Percentiles rank a stretch among this genome's conserved stretches.
phyloP scores from a whole-genome alignment of 2,797 vertebrate genomes.

The Adelosebastes latens region DNA sequence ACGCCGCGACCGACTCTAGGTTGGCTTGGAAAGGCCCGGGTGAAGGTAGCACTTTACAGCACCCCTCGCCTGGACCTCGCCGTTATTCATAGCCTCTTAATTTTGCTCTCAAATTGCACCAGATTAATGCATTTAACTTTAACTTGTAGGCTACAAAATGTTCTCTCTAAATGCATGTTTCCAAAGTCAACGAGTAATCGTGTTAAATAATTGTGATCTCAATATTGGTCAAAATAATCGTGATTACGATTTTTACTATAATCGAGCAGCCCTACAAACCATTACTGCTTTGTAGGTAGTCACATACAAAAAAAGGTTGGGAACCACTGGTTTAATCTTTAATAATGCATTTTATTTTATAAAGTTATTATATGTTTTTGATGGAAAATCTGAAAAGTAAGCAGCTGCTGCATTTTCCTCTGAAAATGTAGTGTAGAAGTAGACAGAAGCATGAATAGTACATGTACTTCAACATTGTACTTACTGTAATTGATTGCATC shows the following conservation, averaged over 20 bases:
- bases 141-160: no score
- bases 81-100: no score
- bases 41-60: no score
- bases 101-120: rapidly evolving
- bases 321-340: not conserved
- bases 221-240: no score
- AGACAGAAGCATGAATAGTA: no score
- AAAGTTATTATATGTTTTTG: not conserved
- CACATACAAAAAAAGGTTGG: not conserved
- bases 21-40: no score
- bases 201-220: no score
- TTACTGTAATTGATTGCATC: not conserved
- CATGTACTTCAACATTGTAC: not conserved
- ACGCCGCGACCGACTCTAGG: rapidly evolving
- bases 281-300: not conserved
- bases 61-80: rapidly evolving
- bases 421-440: not conserved
- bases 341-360: not conserved
- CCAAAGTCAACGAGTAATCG: no score
- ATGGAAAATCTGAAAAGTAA: not conserved
- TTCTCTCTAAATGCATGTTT: no score
- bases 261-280: no score
- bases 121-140: no score
- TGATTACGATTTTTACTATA: no score
- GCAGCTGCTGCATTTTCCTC: not conserved